Percentiles rank a stretch among this genome's conserved stretches.
Evolutionary conservation across 2,113 vertebrate species (phyloP).

Genomic region (Ancistrus triradiatus): DNA sequence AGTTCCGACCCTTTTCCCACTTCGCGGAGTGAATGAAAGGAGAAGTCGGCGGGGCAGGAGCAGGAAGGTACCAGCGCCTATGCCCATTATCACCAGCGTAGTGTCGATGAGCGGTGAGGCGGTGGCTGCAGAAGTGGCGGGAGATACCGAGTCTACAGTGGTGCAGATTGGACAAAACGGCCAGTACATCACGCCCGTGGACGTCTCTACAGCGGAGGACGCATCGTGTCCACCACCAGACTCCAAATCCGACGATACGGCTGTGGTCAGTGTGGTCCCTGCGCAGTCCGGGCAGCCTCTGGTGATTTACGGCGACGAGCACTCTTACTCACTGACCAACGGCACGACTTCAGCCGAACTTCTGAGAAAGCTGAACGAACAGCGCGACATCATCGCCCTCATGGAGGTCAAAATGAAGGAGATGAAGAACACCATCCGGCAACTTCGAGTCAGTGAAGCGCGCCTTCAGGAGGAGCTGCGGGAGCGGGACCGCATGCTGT

Average conservation of each 20-base stretch:
- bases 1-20: constrained; percentile 90
- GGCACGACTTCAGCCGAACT: constrained; percentile 92
- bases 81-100: constrained; percentile 55
- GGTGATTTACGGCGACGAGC: constrained; percentile 71
- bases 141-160: constrained; percentile 62
- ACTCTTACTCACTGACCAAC: constrained; percentile 92
- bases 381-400: constrained; percentile 93
- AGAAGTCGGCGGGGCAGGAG: constrained; percentile 71
- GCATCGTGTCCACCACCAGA: constrained; percentile 48
- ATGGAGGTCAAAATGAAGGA: constrained; percentile 99
- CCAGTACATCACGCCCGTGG: constrained; percentile 78
- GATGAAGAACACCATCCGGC: constrained; percentile 95
- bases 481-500: constrained; percentile 85
- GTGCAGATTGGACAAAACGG: constrained; percentile 70
- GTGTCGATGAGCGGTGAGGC: constrained; percentile 47
- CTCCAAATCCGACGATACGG: constrained; percentile 45
- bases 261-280: constrained; percentile 53
- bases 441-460: constrained; percentile 85
- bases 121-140: constrained; percentile 52
- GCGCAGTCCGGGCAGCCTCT: constrained; percentile 58
- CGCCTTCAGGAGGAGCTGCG: constrained; percentile 90
- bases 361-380: constrained; percentile 92
- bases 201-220: constrained; percentile 70
- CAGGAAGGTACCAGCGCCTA: constrained; percentile 57
- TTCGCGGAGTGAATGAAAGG: constrained; percentile 89